Evolutionary conservation across 2,888 invertebrate species (phyloP), one percentile per base, ranked within the genome.

Genomic region (Corbicula japonica): DNA sequence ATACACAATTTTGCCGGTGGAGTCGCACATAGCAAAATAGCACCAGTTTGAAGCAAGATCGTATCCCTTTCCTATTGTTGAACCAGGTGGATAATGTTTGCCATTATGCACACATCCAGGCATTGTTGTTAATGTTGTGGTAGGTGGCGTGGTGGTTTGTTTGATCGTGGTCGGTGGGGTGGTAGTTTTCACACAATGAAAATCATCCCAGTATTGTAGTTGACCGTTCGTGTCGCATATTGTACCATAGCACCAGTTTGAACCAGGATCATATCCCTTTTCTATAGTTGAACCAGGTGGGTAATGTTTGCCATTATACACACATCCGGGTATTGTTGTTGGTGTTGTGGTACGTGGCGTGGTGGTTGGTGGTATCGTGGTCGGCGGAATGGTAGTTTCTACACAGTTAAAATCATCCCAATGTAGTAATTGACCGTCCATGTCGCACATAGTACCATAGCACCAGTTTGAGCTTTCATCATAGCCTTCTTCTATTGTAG

Each of bases 21-120:
- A 12, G 32, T 66, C 66, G 26, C 74, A 74, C 0, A 48, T 38
- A 12, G 66, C 65, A 10, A 50, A 12, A 52, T 66, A 74, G 35
- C 74, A 74, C 66, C 66, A 74, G 54, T 74, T 74, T 10, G 60
- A 50, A 23, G 26, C 34, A 1, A 52, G 21, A 28, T 74, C 74
- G 26, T 66, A 48, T 6, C 74, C 74, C 28, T 58, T 35, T 1
- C 50, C 52, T n/a, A 74, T 68, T 12, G 38, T 41, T 21, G 68
- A 41, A 18, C 66, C 66, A 1, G 60, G 66, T 5, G 60, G 23
- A 26, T 61, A 68, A 30, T 34, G 60, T 26, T 41, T n/a, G n/a
- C 44, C 44, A 8, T 74, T 60, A 23, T 66, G 61, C 18, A 32
- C 30, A 23, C 74, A 74, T 1, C 66, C 66, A 5, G 30, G 48